Evolutionary conservation across 2,888 invertebrate species (phyloP), one percentile per base, ranked within the genome.

Genomic region (Apotomis capreana): DNA sequence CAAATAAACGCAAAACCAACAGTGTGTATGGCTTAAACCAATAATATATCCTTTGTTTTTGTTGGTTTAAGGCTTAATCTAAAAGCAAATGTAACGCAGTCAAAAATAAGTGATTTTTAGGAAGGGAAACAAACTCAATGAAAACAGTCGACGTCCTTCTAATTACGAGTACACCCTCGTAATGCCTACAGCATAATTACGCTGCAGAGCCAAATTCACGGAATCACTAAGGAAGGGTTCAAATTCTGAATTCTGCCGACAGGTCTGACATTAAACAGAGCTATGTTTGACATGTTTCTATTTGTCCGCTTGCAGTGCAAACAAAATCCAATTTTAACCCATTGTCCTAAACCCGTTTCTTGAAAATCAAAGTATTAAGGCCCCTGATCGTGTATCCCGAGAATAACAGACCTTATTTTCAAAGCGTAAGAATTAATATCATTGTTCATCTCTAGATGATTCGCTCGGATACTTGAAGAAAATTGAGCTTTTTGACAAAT

Each of bases 221-320:
- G 78, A 77, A 79, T 81, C 79, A 79, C 80, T 80, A 80, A 78
- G 75, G 72, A 80, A 82, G 73, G 81, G 80, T 80, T 80, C 76
- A 80, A 84, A 81, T 81, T 83, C 79, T 75, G 81, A 83, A 87
- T 87, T 83, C 83, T 78, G 83, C 79, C 75, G 80, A 84, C 83
- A 84, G 80, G 79, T 81, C 79, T 77, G 78, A 78, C 83, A 83
- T 84, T 81, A 83, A 83, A 83, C 79, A 82, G 80, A 78, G 78
- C 79, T 79, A 80, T 80, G 80, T 82, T 86, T 84, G 83, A 85
- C 81, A 83, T 84, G 81, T 82, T 82, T 83, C 76, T 84, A 81
- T 87, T 84, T 84, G 81, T 77, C 76, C 57, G 67, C 70, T 64
- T 12, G 36, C 72, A 70, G 69, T 75, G 69, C 77, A 78, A 77